phyloP scores from a whole-genome alignment of 2,797 vertebrate species.

The Silurus aristotelis region DNA sequence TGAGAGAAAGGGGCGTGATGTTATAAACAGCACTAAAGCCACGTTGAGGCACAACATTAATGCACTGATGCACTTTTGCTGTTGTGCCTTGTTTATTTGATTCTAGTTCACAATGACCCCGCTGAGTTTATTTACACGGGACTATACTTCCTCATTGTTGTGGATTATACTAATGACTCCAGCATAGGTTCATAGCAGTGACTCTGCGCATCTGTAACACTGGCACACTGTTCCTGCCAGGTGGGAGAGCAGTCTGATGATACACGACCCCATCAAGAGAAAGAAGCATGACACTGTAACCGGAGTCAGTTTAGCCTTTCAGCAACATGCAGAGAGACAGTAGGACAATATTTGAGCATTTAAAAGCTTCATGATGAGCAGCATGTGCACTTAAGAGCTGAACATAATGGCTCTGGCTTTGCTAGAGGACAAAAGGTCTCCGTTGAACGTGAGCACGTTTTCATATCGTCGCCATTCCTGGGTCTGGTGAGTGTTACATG shows the following conservation, averaged over 20 bases:
- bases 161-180: constrained; percentile 16
- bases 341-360: constrained; percentile 41
- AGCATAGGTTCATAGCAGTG: constrained; percentile 15
- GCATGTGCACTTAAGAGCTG: constrained; percentile 23
- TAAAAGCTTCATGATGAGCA: constrained; percentile 6
- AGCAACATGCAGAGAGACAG: constrained; percentile 10
- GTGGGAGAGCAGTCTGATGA: constrained; percentile 46
- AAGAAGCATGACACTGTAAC: constrained; percentile 55
- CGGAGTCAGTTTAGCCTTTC: constrained; percentile 39
- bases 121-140: constrained; percentile 1
- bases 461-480: constrained; percentile 59
- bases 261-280: constrained; percentile 53
- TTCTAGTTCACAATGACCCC: background rate
- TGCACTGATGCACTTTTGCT: background rate
- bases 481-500: constrained; percentile 55
- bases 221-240: constrained; percentile 33
- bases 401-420: constrained; percentile 46
- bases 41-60: background rate
- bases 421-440: constrained; percentile 38
- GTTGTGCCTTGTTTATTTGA: background rate
- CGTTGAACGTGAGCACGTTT: constrained; percentile 41
- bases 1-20: background rate
- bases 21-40: background rate
- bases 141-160: background rate
- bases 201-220: constrained; percentile 2